phyloP scores from a whole-genome alignment of 2,888 invertebrate species.

The Agrilus biguttatus region DNA sequence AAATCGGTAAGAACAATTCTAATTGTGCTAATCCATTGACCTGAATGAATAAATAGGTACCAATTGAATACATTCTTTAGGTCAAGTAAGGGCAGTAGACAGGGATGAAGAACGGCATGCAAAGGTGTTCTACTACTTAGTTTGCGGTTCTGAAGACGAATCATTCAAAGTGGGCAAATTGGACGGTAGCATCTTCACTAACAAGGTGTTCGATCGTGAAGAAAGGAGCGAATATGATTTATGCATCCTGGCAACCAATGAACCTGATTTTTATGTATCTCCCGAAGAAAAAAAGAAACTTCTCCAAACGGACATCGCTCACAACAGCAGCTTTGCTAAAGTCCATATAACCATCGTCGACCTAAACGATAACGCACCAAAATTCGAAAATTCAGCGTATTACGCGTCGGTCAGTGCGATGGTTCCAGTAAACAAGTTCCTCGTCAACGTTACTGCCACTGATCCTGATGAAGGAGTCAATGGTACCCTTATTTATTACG shows the following conservation, averaged over 20 bases:
- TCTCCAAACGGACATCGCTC: constrained; percentile 26
- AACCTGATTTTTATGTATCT: constrained; percentile 54
- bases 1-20: constrained; percentile 39
- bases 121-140: constrained; percentile 69
- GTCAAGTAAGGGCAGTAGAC: constrained; percentile 58
- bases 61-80: constrained; percentile 23
- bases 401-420: constrained; percentile 57
- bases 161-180: constrained; percentile 67
- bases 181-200: constrained; percentile 66
- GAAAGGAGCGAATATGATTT: constrained; percentile 57
- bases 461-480: constrained; percentile 77
- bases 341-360: constrained; percentile 62
- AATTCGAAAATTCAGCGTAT: constrained; percentile 24
- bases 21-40: not conserved
- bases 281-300: constrained; percentile 33
- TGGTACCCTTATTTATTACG: constrained; percentile 67
- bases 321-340: constrained; percentile 55
- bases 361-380: constrained; percentile 74
- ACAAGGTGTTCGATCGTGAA: constrained; percentile 72
- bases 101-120: constrained; percentile 69
- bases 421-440: constrained; percentile 59
- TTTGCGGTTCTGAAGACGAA: constrained; percentile 62
- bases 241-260: constrained; percentile 71
- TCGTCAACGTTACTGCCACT: constrained; percentile 59
- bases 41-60: not conserved